Evolutionary conservation across 2,797 vertebrate species (phyloP).

Genomic region (Tympanoctomys barrerae): DNA sequence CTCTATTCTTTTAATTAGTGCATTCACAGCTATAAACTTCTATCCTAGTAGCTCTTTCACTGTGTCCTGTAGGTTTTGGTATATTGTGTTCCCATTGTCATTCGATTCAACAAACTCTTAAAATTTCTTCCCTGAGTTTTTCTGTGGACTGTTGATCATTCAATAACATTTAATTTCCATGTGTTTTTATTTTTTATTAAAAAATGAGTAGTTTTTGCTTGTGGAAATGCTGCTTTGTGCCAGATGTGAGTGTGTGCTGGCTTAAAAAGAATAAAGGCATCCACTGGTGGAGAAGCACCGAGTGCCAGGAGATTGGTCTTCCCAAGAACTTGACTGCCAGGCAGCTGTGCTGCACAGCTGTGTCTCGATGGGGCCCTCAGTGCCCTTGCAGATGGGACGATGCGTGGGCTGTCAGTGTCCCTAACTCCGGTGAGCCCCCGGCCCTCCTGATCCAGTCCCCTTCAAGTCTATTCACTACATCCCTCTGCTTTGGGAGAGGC

Average conservation of each 20-base stretch:
- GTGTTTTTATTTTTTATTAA: background rate
- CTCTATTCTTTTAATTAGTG: background rate
- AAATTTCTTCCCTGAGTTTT: background rate
- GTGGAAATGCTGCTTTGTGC: background rate
- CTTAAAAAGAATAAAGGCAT: background rate
- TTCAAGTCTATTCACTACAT: background rate
- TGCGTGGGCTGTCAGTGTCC: accelerated
- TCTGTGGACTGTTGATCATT: background rate
- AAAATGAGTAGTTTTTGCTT: background rate
- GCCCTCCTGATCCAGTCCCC: background rate
- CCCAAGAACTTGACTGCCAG: background rate
- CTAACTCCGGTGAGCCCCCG: background rate
- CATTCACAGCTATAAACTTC: background rate
- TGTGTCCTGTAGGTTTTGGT: background rate
- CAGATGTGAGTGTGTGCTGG: background rate
- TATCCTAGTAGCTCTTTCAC: background rate
- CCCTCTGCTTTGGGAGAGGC: background rate
- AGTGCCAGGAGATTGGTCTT: background rate
- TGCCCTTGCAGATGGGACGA: background rate
- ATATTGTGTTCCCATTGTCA: background rate
- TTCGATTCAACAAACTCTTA: background rate
- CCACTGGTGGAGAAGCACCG: background rate
- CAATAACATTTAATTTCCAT: background rate
- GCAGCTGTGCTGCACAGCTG: accelerated
- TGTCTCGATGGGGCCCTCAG: background rate